Conservation (phyloP, 2,888 invertebrate genomes). For the Conops quadrifasciatus region DNA sequence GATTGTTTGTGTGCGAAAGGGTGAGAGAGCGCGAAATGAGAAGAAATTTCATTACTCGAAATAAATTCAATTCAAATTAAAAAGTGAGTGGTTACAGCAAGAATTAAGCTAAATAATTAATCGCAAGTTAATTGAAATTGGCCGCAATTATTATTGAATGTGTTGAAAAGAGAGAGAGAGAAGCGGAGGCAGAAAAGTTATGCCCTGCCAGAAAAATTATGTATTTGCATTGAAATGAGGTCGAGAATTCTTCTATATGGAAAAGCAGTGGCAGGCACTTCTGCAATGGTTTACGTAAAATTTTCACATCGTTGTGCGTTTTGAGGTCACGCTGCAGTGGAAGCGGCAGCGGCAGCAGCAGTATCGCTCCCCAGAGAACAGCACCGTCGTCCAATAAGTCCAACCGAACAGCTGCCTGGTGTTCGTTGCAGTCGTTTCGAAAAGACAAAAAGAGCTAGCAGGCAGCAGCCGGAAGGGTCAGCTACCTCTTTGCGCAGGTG, state of each 20-base stretch:
- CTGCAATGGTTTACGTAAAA: conserved; percentile 20
- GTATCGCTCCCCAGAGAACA: neutral
- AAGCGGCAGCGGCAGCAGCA: neutral
- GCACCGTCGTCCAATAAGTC: neutral
- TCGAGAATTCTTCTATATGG: neutral
- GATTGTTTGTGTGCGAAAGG: conserved; percentile 30
- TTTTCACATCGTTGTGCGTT: conserved; percentile 40
- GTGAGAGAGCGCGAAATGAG: conserved; percentile 29
- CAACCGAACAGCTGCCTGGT: conserved; percentile 14
- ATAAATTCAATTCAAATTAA: conserved; percentile 27
- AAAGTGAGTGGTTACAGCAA: conserved; percentile 27
- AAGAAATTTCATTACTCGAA: conserved; percentile 30
- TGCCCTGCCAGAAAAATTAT: neutral
- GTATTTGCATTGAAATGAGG: neutral
- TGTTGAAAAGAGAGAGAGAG: no score
- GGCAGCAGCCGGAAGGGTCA: conserved; percentile 6
- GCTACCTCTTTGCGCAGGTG: conserved; percentile 16
- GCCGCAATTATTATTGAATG: neutral
- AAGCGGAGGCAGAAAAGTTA: no score
- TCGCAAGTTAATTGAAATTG: neutral
- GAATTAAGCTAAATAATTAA: conserved; percentile 6
- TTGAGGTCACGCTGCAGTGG: conserved; percentile 46
- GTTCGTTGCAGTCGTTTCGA: neutral
- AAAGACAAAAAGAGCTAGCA: neutral
- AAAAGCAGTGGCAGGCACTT: neutral